Evolutionary conservation across 2,113 vertebrate species (phyloP).

Genomic region (Bucco capensis): DNA sequence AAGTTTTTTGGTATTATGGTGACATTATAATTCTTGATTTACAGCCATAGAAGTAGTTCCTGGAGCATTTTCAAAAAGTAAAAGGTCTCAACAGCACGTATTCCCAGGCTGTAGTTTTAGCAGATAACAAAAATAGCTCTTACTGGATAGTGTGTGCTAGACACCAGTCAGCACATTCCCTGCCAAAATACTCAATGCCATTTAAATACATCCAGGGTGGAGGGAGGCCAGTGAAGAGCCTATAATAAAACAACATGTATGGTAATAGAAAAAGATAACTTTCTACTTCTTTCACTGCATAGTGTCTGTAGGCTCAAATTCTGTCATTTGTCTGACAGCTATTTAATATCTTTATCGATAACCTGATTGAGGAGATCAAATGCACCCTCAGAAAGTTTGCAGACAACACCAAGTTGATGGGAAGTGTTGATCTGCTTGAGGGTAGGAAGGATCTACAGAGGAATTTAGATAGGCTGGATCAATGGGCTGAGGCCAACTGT

Average conservation of each 20-base stretch:
- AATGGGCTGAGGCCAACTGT: too few relatives aligned
- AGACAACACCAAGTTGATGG: too few relatives aligned
- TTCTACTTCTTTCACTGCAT: neutral
- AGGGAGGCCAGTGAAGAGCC: neutral
- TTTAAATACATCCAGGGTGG: neutral
- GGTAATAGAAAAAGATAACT: neutral
- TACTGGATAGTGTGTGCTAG: neutral
- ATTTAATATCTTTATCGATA: too few relatives aligned
- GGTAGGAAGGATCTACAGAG: too few relatives aligned
- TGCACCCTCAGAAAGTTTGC: too few relatives aligned
- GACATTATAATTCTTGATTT: conserved; percentile 7
- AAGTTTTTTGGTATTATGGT: neutral
- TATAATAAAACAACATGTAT: neutral
- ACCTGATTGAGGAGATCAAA: too few relatives aligned
- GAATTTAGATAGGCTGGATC: too few relatives aligned
- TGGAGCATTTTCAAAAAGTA: conserved; percentile 19
- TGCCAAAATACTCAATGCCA: neutral
- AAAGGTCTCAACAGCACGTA: neutral
- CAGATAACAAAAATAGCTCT: conserved; percentile 3
- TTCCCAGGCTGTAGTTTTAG: neutral
- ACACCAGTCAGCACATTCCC: neutral
- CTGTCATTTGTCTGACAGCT: neutral
- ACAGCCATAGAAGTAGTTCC: neutral
- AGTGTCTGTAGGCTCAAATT: neutral
- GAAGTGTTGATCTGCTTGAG: too few relatives aligned